Percentiles rank a stretch among this genome's conserved stretches.
Evolutionary conservation across 2,113 vertebrate species (phyloP).

Genomic region (Malurus melanocephalus): DNA sequence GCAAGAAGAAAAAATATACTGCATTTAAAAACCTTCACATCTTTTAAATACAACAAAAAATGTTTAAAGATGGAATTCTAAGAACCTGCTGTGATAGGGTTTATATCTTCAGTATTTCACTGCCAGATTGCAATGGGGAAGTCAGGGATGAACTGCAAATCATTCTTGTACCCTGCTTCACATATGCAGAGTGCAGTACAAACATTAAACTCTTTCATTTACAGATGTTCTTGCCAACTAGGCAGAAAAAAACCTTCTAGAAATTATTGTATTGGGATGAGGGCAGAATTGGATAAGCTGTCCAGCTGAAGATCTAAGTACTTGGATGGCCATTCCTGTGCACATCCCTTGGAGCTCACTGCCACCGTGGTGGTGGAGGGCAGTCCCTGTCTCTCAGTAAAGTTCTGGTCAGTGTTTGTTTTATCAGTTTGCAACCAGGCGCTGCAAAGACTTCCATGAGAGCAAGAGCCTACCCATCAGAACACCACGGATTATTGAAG

Average conservation of each 20-base stretch:
- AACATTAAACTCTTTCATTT: background rate
- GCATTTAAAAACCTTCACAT: background rate
- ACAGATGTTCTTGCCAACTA: background rate
- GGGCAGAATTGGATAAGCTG: background rate
- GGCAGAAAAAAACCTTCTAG: background rate
- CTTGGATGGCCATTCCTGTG: background rate
- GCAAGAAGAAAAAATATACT: background rate
- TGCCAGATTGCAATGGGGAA: background rate
- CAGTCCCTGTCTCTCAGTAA: background rate
- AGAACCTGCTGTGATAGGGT: background rate
- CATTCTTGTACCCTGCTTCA: background rate
- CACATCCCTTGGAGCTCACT: background rate
- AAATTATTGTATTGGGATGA: background rate
- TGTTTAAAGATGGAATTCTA: background rate
- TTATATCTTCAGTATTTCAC: background rate
- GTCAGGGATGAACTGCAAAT: background rate
- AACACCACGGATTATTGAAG: background rate
- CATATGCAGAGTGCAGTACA: background rate
- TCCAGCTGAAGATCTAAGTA: background rate
- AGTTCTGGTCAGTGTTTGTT: background rate
- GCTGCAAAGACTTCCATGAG: background rate
- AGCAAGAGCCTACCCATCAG: background rate
- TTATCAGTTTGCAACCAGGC: background rate
- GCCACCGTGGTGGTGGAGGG: accelerated
- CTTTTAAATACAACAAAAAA: background rate